phyloP scores from a whole-genome alignment of 2,797 vertebrate species.

The Acrossocheilus wenchowensis region DNA sequence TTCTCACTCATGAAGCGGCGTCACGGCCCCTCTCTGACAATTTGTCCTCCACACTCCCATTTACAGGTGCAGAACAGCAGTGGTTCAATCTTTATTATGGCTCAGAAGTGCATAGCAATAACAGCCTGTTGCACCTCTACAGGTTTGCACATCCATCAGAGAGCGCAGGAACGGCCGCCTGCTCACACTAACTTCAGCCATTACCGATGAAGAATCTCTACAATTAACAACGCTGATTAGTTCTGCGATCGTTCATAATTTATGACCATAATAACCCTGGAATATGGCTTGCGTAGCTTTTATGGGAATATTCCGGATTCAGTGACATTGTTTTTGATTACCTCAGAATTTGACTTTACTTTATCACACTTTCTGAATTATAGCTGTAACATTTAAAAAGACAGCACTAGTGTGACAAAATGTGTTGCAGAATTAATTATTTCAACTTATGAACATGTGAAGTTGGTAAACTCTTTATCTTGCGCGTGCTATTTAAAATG shows the following conservation, averaged over 20 bases:
- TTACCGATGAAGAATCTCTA: slow-evolving; percentile 9
- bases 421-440: neutral
- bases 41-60: slow-evolving; percentile 36
- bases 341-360: neutral
- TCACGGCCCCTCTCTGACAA: slow-evolving; percentile 37
- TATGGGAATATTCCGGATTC: neutral
- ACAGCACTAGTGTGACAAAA: neutral
- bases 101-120: slow-evolving; percentile 27
- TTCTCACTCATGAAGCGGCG: slow-evolving; percentile 23
- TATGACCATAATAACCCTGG: slow-evolving; percentile 7
- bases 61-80: slow-evolving; percentile 44
- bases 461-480: neutral
- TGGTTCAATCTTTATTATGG: slow-evolving; percentile 38
- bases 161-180: neutral
- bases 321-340: neutral
- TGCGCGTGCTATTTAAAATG: neutral
- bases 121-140: slow-evolving; percentile 24
- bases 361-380: neutral
- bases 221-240: slow-evolving; percentile 21
- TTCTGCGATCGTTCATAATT: slow-evolving; percentile 13
- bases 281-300: neutral
- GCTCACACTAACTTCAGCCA: neutral
- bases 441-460: neutral
- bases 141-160: slow-evolving; percentile 21
- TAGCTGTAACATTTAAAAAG: neutral